Evolutionary conservation across 2,113 vertebrate species (phyloP).

Genomic region (Saccopteryx bilineata): DNA sequence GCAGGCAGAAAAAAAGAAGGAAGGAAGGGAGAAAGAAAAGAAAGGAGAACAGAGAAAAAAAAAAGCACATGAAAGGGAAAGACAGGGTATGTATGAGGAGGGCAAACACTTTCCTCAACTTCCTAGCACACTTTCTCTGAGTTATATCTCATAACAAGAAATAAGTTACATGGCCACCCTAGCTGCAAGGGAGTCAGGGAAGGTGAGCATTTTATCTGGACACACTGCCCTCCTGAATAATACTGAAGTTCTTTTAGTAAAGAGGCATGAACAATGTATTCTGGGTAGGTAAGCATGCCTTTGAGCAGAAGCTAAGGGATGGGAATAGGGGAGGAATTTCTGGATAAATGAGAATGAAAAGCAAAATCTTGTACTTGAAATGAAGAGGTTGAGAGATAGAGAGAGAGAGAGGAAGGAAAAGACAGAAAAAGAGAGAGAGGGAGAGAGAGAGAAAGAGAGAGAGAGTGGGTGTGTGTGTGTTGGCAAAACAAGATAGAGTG

Average conservation of each 20-base stretch:
- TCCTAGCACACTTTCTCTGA: neutral
- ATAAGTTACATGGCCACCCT: neutral
- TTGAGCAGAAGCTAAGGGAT: constrained; percentile 11
- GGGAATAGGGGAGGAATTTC: neutral
- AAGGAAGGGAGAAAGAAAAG: neutral
- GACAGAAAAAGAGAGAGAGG: no score
- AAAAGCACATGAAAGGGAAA: neutral
- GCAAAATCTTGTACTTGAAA: neutral
- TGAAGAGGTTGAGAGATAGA: neutral
- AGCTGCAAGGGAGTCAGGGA: neutral
- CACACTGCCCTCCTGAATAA: neutral
- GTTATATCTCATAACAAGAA: neutral
- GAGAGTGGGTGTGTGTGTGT: no score
- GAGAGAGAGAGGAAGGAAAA: no score
- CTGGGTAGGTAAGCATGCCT: neutral
- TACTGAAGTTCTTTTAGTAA: neutral
- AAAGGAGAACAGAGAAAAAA: neutral
- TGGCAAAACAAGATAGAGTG: neutral
- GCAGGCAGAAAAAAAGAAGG: neutral
- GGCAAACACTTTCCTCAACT: neutral
- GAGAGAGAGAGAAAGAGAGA: no score
- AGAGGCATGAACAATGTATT: neutral
- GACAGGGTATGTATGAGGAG: neutral
- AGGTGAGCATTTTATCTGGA: neutral
- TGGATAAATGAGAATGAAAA: neutral